Evolutionary conservation across 92 coral and sea anemone species (phyloP), one percentile per base, ranked within the genome.

Genomic region (Muricea muricata): DNA sequence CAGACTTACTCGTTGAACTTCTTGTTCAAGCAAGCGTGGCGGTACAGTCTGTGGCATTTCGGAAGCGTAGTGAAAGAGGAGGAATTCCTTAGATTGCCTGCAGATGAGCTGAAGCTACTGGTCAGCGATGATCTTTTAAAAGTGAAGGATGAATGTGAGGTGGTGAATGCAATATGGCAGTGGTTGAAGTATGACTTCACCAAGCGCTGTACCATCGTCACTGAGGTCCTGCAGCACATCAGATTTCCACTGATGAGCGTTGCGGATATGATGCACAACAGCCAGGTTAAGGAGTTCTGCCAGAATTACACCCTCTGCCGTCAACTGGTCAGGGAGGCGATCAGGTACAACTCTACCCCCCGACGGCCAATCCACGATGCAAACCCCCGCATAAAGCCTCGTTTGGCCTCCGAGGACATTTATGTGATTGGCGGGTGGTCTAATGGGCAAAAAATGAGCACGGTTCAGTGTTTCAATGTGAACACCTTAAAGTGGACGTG

Each of bases 351-450:
- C 70, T 83, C 97, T 28, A 84, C 95, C 14, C 69, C 91, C 2
- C 86, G 69, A 37, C 90, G 88, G 15, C 65, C 85, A 20, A 79
- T 78, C 26, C 54, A 88, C 48, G 91, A 93, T 46, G 92, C 91
- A 26, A 97, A 93, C 74, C 93, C 93, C 79, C 92, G 99, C 54
- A 91, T 97, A 81, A 93, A 91, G 75, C 99, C 99, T 57, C 94
- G 99, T 30, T 90, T 97, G 98, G 99, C 99, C 58, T 97, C 99
- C 9, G 99, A 97, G 57, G 99, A 97, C 57, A 97, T 97, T 63
- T 97, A 92, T 65, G 99, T 97, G 26, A 93, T 97, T 23, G 99
- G 99, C 47, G 99, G 99, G 15, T 97, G 99, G 99, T 97, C 99
- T 6, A 97, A 97, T 56, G 99, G 99, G 12, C 99, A 97, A 87